Percentiles rank a stretch among this genome's conserved stretches.
These are phyloP conservation scores for Spilosoma lubricipeda DNA, from an alignment of 2,888 invertebrate genomes.

Conservation along the genomic window DNA sequence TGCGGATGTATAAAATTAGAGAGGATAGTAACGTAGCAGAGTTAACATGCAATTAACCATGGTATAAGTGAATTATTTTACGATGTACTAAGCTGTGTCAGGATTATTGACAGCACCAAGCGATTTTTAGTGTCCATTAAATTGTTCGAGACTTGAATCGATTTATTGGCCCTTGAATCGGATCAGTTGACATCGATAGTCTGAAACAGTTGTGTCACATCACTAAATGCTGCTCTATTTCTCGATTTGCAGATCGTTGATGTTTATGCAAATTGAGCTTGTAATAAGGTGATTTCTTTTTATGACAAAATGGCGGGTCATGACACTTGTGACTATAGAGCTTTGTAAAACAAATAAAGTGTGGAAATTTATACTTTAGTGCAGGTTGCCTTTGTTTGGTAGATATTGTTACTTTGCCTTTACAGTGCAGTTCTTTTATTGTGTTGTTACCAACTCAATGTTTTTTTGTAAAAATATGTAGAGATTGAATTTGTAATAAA, in stretches of 20 bases:
- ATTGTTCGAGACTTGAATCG: constrained; percentile 16
- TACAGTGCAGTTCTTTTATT: background rate
- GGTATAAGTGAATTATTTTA: constrained; percentile 50
- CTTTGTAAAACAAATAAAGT: constrained; percentile 44
- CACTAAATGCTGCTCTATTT: constrained; percentile 53
- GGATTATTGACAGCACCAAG: constrained; percentile 31
- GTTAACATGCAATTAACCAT: constrained; percentile 54
- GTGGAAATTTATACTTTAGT: constrained; percentile 23
- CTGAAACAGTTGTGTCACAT: constrained; percentile 35
- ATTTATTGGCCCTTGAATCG: constrained; percentile 22
- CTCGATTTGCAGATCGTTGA: constrained; percentile 25
- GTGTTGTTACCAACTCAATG: background rate
- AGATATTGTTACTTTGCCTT: background rate
- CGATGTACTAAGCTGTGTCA: constrained; percentile 46
- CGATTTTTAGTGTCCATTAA: constrained; percentile 32
- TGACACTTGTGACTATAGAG: constrained; percentile 50
- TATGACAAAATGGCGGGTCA: constrained; percentile 22
- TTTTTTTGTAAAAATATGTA: background rate
- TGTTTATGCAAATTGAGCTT: constrained; percentile 20
- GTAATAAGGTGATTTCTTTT: constrained; percentile 19
- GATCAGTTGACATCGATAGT: constrained; percentile 47
- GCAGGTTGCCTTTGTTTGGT: background rate
- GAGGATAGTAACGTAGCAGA: constrained; percentile 44
- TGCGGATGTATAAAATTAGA: constrained; percentile 48
- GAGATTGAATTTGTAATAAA: background rate